These are phyloP conservation scores for Yponomeuta plumbellus DNA, from an alignment of 2,888 invertebrate genomes.

Conservation along the genomic window DNA sequence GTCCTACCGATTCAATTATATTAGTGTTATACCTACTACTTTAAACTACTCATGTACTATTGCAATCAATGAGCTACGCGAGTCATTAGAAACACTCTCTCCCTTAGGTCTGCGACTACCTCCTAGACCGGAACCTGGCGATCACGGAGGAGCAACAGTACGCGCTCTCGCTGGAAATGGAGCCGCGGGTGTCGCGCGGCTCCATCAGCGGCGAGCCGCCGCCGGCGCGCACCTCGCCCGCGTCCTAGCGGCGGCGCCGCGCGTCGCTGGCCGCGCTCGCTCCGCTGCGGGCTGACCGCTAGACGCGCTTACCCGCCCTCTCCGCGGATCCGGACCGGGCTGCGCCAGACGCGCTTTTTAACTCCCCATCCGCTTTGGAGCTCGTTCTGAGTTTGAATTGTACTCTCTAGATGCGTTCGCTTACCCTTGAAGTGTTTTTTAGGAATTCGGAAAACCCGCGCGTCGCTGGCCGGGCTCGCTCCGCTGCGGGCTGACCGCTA, in stretches of 20 bases:
- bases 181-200: constrained; percentile 81
- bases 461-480: constrained; percentile 65
- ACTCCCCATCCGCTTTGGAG: too few species aligned
- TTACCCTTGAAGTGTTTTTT: too few species aligned
- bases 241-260: constrained; percentile 68
- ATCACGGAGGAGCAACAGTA: constrained; percentile 91
- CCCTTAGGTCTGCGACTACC: constrained; percentile 78
- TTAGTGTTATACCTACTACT: too few species aligned
- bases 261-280: constrained; percentile 67
- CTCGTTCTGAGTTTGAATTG: too few species aligned
- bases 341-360: not conserved
- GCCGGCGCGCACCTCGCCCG: constrained; percentile 46
- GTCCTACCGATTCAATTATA: too few species aligned
- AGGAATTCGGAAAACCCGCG: too few species aligned
- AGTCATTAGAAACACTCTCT: not conserved
- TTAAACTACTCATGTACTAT: too few species aligned
- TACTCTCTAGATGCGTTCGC: too few species aligned
- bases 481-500: constrained; percentile 54
- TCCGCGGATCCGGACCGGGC: too few species aligned
- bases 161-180: constrained; percentile 87
- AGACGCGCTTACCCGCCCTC: constrained; percentile 26
- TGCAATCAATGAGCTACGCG: too few species aligned
- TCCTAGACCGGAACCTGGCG: constrained; percentile 86
- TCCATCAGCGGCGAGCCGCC: constrained; percentile 41
- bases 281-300: constrained; percentile 53